Evolutionary conservation across 2,888 invertebrate genomes (phyloP).

Genomic region (Spodoptera picta): DNA sequence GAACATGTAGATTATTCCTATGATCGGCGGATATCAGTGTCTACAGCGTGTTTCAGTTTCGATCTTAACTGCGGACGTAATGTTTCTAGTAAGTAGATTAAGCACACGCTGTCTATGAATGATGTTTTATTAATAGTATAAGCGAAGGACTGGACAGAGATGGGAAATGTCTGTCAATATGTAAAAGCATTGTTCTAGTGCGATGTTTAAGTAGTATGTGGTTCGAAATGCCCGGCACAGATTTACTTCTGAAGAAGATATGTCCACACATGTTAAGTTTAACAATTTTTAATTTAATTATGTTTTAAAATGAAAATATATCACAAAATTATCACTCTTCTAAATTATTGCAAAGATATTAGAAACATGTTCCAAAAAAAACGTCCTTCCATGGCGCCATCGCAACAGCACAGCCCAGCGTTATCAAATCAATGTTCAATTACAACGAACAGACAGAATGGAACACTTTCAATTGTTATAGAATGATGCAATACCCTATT

Average conservation of each 20-base stretch:
- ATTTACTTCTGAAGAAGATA: too few relatives aligned
- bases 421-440: conserved; percentile 36
- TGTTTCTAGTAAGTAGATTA: conserved; percentile 35
- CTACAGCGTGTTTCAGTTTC: conserved; percentile 42
- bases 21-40: conserved; percentile 64
- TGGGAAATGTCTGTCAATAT: too few relatives aligned
- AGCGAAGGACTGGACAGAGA: too few relatives aligned
- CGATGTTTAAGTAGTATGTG: too few relatives aligned
- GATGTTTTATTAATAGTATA: conserved; percentile 18
- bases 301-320: too few relatives aligned
- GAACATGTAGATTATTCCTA: conserved; percentile 77
- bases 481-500: conserved; percentile 77
- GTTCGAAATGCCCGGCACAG: too few relatives aligned
- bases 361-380: conserved; percentile 17
- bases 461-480: conserved; percentile 72
- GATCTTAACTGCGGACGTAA: conserved; percentile 38
- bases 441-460: conserved; percentile 53
- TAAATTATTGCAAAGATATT: not conserved
- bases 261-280: too few relatives aligned
- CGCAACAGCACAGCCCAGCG: conserved; percentile 12
- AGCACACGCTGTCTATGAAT: conserved; percentile 11
- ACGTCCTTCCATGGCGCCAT: not conserved
- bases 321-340: too few relatives aligned
- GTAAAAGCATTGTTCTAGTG: too few relatives aligned
- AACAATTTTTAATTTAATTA: too few relatives aligned